Conservation (phyloP, 2,113 vertebrate species). For the Heloderma charlesbogerti region DNA sequence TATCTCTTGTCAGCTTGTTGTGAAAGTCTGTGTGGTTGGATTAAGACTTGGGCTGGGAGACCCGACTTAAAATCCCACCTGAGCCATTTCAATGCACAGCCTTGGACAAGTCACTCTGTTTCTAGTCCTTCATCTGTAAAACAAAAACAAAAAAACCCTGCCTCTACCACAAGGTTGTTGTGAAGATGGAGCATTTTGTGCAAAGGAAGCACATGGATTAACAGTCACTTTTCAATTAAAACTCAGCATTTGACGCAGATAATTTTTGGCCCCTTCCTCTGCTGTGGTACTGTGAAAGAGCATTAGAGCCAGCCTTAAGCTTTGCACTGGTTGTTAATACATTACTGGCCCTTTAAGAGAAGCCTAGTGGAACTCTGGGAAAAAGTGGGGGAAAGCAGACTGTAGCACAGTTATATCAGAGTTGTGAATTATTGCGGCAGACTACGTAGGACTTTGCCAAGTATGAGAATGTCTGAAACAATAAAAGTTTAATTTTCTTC, state of each 20-base stretch:
- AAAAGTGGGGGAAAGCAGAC: not conserved
- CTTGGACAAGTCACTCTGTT: not conserved
- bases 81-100: not conserved
- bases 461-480: not conserved
- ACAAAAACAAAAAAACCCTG: not conserved
- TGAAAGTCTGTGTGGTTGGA: not conserved
- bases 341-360: not conserved
- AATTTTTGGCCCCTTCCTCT: not conserved
- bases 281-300: not conserved
- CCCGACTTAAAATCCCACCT: not conserved
- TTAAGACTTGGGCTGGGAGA: not conserved
- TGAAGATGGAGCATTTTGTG: not conserved
- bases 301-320: not conserved
- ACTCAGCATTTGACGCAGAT: not conserved
- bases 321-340: not conserved
- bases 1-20: not conserved
- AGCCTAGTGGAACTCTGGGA: not conserved
- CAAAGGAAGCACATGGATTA: not conserved
- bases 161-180: too few relatives aligned
- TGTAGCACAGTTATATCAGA: not conserved
- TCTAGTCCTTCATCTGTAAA: not conserved
- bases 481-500: not conserved
- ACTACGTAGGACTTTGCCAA: not conserved
- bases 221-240: not conserved
- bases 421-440: not conserved